Evolutionary conservation across 1,140 invertebrate species (phyloP).

Genomic region (Drosophila baimaii): DNA sequence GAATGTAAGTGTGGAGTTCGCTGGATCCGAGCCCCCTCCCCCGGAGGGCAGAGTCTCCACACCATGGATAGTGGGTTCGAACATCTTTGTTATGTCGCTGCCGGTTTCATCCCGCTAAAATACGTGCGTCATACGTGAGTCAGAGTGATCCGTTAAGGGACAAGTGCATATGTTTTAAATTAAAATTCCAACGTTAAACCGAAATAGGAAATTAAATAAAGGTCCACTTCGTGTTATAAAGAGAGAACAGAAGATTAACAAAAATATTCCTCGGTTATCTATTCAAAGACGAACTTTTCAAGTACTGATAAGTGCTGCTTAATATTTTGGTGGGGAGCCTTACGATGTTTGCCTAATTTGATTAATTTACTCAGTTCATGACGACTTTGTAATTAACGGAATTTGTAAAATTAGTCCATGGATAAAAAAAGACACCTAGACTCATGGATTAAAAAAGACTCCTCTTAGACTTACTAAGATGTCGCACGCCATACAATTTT

Average conservation of each 20-base stretch:
- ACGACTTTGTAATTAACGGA: neutral
- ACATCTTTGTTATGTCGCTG: conserved; percentile 83
- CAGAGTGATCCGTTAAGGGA: conserved; percentile 2
- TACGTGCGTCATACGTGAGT: conserved; percentile 32
- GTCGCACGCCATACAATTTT: no score
- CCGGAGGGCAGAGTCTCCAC: conserved; percentile 49
- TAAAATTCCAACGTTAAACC: conserved; percentile 24
- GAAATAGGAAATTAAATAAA: conserved; percentile 20
- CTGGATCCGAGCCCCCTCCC: conserved; percentile 32
- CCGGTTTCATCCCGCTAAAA: conserved; percentile 85
- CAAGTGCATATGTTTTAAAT: conserved; percentile 22
- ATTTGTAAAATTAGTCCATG: neutral
- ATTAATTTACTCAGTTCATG: neutral
- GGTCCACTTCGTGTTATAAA: conserved; percentile 10
- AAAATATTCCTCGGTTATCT: neutral
- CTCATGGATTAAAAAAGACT: no score
- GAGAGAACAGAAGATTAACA: conserved; percentile 13
- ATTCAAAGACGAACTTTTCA: conserved; percentile 1
- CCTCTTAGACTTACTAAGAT: no score
- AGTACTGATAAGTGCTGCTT: no score
- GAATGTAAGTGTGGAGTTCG: conserved; percentile 24
- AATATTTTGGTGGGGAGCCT: neutral
- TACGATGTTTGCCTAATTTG: neutral
- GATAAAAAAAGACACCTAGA: no score
- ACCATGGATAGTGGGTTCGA: conserved; percentile 72